These are phyloP conservation scores for Agonopterix subpropinquella DNA, from an alignment of 2,888 invertebrate genomes.

Conservation along the genomic window DNA sequence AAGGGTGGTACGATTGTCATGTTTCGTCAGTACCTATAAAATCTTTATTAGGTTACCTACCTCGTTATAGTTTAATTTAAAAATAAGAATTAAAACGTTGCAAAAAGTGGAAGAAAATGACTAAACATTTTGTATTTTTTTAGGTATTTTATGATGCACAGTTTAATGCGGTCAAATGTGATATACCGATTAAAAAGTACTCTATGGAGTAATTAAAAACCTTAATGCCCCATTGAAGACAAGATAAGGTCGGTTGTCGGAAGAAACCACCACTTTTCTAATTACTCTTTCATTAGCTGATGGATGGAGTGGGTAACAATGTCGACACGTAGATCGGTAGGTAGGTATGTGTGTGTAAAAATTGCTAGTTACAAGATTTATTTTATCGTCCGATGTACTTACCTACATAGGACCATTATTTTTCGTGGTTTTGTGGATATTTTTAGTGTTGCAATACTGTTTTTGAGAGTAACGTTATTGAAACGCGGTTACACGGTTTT, in stretches of 20 bases:
- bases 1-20: conserved; percentile 4
- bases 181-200: background rate
- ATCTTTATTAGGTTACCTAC: conserved; percentile 6
- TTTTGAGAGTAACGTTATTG: too few relatives aligned
- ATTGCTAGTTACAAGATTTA: too few relatives aligned
- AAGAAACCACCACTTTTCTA: conserved; percentile 71
- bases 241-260: conserved; percentile 65
- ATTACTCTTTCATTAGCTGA: conserved; percentile 74
- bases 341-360: background rate
- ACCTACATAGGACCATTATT: too few relatives aligned
- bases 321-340: conserved; percentile 1
- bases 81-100: too few relatives aligned
- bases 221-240: conserved; percentile 65
- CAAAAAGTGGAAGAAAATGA: too few relatives aligned
- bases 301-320: conserved; percentile 30
- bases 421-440: too few relatives aligned
- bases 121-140: too few relatives aligned
- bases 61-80: background rate
- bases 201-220: conserved; percentile 57
- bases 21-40: conserved; percentile 3
- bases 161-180: too few relatives aligned
- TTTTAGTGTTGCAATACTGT: too few relatives aligned
- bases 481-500: too few relatives aligned
- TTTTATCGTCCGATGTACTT: too few relatives aligned
- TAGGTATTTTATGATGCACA: too few relatives aligned